Evolutionary conservation across 2,797 vertebrate genomes (phyloP), one percentile per base, ranked within the genome.

Genomic region (Sarcophilus harrisii): DNA sequence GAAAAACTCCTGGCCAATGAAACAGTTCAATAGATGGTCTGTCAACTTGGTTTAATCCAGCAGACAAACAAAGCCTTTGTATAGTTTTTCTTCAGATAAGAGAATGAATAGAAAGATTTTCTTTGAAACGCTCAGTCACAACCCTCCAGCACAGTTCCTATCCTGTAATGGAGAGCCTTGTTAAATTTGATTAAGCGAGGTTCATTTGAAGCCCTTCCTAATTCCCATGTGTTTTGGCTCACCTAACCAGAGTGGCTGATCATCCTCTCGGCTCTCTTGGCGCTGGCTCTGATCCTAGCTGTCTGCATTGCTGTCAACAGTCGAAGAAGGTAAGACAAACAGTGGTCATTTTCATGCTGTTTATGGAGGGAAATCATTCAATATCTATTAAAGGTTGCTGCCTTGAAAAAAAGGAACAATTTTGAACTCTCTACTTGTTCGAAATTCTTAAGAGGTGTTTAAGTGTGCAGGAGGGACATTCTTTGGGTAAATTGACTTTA

Each of bases 221-320:
- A 87, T 45, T 97, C 87, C 97, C 0, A 5, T 96, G 59, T 94
- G 91, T 95, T 94, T 95, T 93, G 92, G 55, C 94, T 94, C 95
- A 9, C 91, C 55, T 62, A 29, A 0, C 96, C 95, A 99, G 99
- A 99, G 0, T 99, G 99, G 99, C 97, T 99, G 94, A 99, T 99
- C 94, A 96, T 99, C 3, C 93, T 99, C 5, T 98, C 96, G 0
- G 98, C 98, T 2, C 98, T 99, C 0, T 94, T 99, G 98, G 98
- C 98, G 0, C 97, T 99, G 27, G 98, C 96, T 0, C 28, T 99
- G 98, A 97, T 99, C 91, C 98, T 99, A 0, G 99, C 97, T 0
- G 98, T 99, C 57, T 99, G 99, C 97, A 97, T 99, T 0, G 98
- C 98, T 52, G 98, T 99, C 3, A 99, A 98, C 94, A 98, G 98